Percentiles rank a stretch among this genome's conserved stretches.
phyloP scores from a whole-genome alignment of 2,888 invertebrate species.

The Bembecia ichneumoniformis region DNA sequence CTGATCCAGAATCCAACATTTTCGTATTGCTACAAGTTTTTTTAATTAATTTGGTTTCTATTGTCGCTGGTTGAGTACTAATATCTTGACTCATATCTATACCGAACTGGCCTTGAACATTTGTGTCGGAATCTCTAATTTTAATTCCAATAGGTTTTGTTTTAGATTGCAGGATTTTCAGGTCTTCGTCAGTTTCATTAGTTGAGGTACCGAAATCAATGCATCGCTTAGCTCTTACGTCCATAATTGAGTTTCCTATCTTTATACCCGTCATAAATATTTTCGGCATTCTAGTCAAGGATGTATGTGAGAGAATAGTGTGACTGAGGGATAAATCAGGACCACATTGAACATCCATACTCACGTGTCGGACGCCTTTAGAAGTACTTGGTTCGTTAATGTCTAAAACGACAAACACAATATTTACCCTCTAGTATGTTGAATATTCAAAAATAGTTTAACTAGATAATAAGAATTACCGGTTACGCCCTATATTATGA shows the following conservation, averaged over 20 bases:
- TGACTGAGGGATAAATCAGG: conserved; percentile 28
- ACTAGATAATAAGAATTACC: background rate
- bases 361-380: conserved; percentile 52
- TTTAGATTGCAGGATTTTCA: conserved; percentile 20
- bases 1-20: conserved; percentile 24
- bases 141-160: conserved; percentile 28
- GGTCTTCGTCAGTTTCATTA: background rate
- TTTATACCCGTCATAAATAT: conserved; percentile 29
- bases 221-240: conserved; percentile 12
- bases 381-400: conserved; percentile 63
- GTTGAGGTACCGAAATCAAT: conserved; percentile 28
- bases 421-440: background rate
- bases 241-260: conserved; percentile 27
- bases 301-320: conserved; percentile 31
- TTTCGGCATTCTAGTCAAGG: conserved; percentile 28
- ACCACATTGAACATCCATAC: conserved; percentile 57
- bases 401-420: conserved; percentile 30
- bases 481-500: background rate
- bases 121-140: conserved; percentile 33
- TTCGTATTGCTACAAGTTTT: conserved; percentile 21
- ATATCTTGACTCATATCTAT: conserved; percentile 16
- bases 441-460: background rate
- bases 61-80: background rate
- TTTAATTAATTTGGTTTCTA: conserved; percentile 22
- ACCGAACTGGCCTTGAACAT: conserved; percentile 13